Percentiles rank a stretch among this genome's conserved stretches.
These are phyloP conservation scores for Carterocephalus palaemon DNA, from an alignment of 2,888 invertebrate genomes.

Conservation along the genomic window DNA sequence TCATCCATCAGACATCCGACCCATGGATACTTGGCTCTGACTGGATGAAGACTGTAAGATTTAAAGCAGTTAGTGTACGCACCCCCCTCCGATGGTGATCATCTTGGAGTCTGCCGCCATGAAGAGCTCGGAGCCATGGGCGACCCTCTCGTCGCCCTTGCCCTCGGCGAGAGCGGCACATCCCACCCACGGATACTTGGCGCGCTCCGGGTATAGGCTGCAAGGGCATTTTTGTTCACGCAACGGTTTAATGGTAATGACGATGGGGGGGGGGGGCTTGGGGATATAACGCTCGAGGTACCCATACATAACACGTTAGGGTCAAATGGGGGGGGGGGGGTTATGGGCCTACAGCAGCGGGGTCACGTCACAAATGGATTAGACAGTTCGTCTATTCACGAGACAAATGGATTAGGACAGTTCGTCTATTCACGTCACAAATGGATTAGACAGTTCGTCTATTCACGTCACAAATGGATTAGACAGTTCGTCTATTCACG, in stretches of 20 bases:
- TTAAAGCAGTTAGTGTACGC: conserved; percentile 46
- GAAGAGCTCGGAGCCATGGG: conserved; percentile 94
- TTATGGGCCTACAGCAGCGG: no score
- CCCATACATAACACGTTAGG: no score
- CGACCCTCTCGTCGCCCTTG: conserved; percentile 80
- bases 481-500: no score
- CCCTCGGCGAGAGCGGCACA: conserved; percentile 63
- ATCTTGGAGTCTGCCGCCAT: conserved; percentile 97
- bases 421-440: no score
- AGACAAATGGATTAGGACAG: no score
- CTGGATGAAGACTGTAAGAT: conserved; percentile 82
- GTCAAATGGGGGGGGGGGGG: no score
- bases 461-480: no score
- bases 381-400: no score
- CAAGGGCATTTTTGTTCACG: conserved; percentile 36
- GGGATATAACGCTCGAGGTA: no score
- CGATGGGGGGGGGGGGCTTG: no score
- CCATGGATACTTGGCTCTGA: conserved; percentile 94
- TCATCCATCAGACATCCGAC: conserved; percentile 87
- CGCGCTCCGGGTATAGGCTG: conserved; percentile 89
- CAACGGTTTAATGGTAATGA: not conserved
- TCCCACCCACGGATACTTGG: conserved; percentile 97
- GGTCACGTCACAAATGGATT: no score
- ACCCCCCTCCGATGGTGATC: conserved; percentile 99
- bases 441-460: no score